Evolutionary conservation across 2,888 invertebrate species (phyloP), one percentile per base, ranked within the genome.

Genomic region (Xylota sylvarum): DNA sequence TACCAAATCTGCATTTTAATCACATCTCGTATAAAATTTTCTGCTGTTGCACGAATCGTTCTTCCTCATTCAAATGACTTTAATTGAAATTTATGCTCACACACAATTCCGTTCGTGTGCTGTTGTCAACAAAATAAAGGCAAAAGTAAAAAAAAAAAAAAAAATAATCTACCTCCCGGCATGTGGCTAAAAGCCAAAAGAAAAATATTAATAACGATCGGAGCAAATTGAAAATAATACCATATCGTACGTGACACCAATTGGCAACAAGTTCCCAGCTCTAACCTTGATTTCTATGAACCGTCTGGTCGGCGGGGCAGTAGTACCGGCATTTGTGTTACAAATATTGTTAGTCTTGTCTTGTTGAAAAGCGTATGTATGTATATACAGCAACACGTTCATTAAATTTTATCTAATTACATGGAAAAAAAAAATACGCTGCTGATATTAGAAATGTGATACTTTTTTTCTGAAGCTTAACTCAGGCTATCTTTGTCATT

Each of bases 61-160:
- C 84, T 85, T 85, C 84, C 84, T 76, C 64, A 85, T 85, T 80
- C 58, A 80, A 85, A 85, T 80, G 50, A 72, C 64, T 85, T 85
- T 74, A 85, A 76, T 74, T 84, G 52, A 76, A 74, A 80, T 80
- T 32, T 84, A 70, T 78, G 62, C 79, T 58, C 64, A 50, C 32
- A 27, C 12, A 14, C 7, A 19, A 50, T 50, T 23, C 23, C 9
- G 17, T 37, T 12, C 30, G 50, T 50, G 35, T 14, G 12, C 35
- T 52, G 50, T 5, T 40, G 40, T 43, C 58, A 67, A 35, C 58
- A 32, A 32, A 40, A 67, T 30, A 23, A 30, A 35, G 4, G 46
- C 37, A 35, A 35, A 62, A 58, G 32, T n/a, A 62, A 10, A 35
- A 6, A 10, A 48, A 56, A 64, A 32, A 30, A 17, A 46, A 50